phyloP scores from a whole-genome alignment of 2,888 invertebrate genomes.

The Oscheius sp. region DNA sequence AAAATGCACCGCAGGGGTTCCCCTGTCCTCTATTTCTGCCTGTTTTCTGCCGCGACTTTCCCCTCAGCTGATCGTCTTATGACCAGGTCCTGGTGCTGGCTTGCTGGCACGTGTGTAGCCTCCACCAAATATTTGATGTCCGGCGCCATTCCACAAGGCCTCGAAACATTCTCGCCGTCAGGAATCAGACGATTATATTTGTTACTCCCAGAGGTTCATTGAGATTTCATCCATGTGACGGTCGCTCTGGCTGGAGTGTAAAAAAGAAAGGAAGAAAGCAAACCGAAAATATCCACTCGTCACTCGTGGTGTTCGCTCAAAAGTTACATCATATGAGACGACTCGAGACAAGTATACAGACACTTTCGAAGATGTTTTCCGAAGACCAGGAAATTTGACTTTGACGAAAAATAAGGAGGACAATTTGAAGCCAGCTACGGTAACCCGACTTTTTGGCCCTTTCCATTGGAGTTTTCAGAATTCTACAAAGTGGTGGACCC shows the following conservation, averaged over 20 bases:
- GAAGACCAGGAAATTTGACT: no score
- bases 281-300: not conserved
- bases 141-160: slow-evolving; percentile 11
- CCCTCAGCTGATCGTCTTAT: slow-evolving; percentile 27
- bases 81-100: slow-evolving; percentile 7
- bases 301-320: not conserved
- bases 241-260: not conserved
- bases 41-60: not conserved
- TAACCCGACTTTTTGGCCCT: no score
- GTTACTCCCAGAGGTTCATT: no score
- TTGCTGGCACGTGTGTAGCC: slow-evolving; percentile 14
- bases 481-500: no score
- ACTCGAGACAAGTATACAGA: no score
- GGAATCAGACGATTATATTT: not conserved
- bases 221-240: not conserved
- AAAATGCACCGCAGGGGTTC: slow-evolving; percentile 16
- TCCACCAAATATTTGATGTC: slow-evolving; percentile 23
- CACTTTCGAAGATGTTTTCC: no score
- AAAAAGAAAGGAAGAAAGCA: not conserved
- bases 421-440: no score
- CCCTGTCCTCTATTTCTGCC: slow-evolving; percentile 7
- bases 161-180: slow-evolving; percentile 4
- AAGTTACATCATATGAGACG: not conserved
- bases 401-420: no score
- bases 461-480: no score